A percentile compares a stretch with the other conserved stretches of the same genome.
phyloP scores from a whole-genome alignment of 2,797 vertebrate genomes.

The Eurystomus glaucurus region DNA sequence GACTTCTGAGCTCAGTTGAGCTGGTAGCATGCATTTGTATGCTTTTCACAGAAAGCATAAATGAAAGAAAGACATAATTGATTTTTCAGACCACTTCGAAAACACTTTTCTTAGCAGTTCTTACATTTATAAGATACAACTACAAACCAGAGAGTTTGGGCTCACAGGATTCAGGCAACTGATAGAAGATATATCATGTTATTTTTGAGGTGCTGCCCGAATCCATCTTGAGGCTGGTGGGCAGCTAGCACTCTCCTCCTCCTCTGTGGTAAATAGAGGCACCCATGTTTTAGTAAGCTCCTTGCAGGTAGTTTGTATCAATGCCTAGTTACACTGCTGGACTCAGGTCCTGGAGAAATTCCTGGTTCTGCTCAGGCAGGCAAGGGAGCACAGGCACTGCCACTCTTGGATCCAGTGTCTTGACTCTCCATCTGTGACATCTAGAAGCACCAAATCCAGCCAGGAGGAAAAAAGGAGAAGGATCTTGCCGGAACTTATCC shows the following conservation, averaged over 20 bases:
- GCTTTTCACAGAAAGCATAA: background rate
- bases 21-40: background rate
- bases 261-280: background rate
- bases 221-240: background rate
- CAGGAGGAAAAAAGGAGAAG: background rate
- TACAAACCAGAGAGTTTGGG: background rate
- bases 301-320: background rate
- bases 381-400: background rate
- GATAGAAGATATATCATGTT: background rate
- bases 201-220: background rate
- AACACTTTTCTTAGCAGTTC: background rate
- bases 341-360: background rate
- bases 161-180: background rate
- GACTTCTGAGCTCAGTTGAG: background rate
- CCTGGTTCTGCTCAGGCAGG: background rate
- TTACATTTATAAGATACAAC: background rate
- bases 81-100: background rate
- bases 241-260: background rate
- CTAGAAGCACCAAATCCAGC: background rate
- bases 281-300: background rate
- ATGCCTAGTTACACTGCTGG: background rate
- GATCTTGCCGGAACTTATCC: background rate
- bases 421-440: background rate
- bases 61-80: background rate
- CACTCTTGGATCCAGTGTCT: background rate